Evolutionary conservation across 1,140 invertebrate species (phyloP), one percentile per base, ranked within the genome.

Genomic region (Trichogramma pretiosum): DNA sequence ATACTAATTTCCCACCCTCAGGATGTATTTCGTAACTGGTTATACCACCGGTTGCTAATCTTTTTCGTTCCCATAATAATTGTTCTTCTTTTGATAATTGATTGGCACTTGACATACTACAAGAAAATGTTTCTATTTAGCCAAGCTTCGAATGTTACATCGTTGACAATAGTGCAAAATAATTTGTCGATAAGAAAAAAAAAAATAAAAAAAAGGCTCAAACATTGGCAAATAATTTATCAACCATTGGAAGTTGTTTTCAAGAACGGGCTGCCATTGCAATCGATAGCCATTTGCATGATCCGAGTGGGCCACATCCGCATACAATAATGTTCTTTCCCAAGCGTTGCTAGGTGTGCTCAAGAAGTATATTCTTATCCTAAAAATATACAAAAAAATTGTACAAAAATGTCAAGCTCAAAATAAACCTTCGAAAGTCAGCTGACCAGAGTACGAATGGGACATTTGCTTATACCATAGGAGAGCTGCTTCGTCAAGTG

Each of bases 21-120:
- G 78, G 75, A 60, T 93, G 86, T 34, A 93, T 72, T 62, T 96
- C 90, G 62, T 94, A 98, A 10, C 88, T 88, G 3, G 89, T 93
- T 37, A 98, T 94, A 16, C 94, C 94, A 81, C 89, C 93, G 1
- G 87, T 87, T 1, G 88, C 82, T 9, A 93, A 76, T 53, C 91
- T 72, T 71, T 94, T 93, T 41, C 93, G 74, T 64, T 98, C 93
- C 73, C 87, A 85, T 43, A 94, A 72, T 36, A 97, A 64, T 63
- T 93, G 89, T 63, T 94, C 91, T 67, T 96, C 93, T 49, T 84
- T 73, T 0, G 87, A 87, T 18, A 80, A 76, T 44, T 77, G 76
- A 55, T 75, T 80, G 8, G 60, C 59, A 45, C 68, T 67, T 24
- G 65, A 70, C 38, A 72, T 55, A 54, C 68, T 58, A 46, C 48